These are phyloP conservation scores for Idaea dimidiata DNA, from an alignment of 2,888 invertebrate species.

Conservation along the genomic window DNA sequence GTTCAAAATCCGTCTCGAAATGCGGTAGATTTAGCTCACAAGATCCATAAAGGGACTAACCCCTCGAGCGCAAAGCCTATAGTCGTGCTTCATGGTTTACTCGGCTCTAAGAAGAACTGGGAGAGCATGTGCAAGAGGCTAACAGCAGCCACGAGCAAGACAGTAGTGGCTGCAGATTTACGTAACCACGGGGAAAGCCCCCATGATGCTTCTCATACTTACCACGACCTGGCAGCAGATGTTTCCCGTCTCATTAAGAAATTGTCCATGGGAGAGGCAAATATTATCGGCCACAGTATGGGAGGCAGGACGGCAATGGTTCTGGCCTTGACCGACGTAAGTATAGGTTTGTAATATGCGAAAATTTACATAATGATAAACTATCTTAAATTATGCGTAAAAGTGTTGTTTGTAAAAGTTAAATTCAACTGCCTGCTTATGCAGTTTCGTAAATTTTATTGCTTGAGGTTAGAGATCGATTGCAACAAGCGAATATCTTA, in stretches of 20 bases:
- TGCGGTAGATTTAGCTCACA: constrained; percentile 84
- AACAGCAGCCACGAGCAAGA: constrained; percentile 84
- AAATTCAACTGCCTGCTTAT: not conserved
- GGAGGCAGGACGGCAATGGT: constrained; percentile 95
- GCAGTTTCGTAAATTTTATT: constrained; percentile 69
- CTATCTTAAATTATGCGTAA: not conserved
- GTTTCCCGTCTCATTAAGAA: constrained; percentile 82
- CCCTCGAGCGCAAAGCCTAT: constrained; percentile 77
- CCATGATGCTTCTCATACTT: constrained; percentile 87
- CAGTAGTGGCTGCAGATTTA: constrained; percentile 92
- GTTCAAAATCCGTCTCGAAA: constrained; percentile 9
- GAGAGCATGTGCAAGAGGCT: constrained; percentile 87
- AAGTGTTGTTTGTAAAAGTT: not conserved
- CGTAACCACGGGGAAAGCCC: constrained; percentile 98
- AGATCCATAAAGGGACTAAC: constrained; percentile 38
- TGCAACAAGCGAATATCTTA: not conserved
- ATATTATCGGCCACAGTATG: constrained; percentile 93
- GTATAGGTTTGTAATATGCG: not conserved
- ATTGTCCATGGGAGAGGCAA: constrained; percentile 58
- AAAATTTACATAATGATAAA: not conserved
- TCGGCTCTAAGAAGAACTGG: constrained; percentile 97
- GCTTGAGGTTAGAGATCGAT: constrained; percentile 12
- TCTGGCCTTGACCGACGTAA: constrained; percentile 27
- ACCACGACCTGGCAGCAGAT: constrained; percentile 85
- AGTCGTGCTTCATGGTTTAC: constrained; percentile 92